A percentile compares a stretch with the other conserved stretches of the same genome.
phyloP scores from a whole-genome alignment of 2,797 vertebrate species.

The Eulemur albifrons region DNA sequence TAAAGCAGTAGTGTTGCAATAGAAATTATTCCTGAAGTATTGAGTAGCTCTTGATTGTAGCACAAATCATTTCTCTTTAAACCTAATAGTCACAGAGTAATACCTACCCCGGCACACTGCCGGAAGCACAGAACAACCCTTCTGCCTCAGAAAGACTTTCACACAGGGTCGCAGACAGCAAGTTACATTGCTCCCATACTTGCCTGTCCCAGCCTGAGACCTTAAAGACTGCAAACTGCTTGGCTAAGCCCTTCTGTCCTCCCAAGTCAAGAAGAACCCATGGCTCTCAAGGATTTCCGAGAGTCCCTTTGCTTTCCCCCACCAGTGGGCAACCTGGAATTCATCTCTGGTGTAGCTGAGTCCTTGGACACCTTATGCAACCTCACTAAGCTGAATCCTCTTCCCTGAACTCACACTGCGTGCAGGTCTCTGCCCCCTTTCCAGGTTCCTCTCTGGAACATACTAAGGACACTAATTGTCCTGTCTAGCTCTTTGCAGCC shows the following conservation, averaged over 20 bases:
- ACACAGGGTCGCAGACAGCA: background rate
- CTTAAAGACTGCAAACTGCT: background rate
- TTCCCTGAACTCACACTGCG: background rate
- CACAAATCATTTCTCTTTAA: background rate
- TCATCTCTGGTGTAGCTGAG: background rate
- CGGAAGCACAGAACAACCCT: background rate
- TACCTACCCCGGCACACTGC: background rate
- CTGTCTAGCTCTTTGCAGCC: background rate
- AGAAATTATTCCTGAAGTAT: background rate
- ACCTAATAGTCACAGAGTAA: background rate
- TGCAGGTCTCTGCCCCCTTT: background rate
- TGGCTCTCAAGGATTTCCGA: background rate
- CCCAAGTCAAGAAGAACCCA: background rate
- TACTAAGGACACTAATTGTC: background rate
- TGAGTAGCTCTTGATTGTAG: background rate
- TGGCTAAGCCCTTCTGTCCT: background rate
- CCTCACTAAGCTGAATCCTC: background rate
- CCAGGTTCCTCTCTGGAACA: background rate
- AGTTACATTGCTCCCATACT: background rate
- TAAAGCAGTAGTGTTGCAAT: background rate
- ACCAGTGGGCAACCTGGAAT: background rate
- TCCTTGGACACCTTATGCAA: background rate
- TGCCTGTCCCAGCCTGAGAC: background rate
- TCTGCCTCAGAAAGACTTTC: background rate
- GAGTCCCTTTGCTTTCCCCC: background rate